A percentile compares a stretch with the other conserved stretches of the same genome.
Evolutionary conservation across 1,140 invertebrate genomes (phyloP).

Genomic region (Bombus pyrosoma): DNA sequence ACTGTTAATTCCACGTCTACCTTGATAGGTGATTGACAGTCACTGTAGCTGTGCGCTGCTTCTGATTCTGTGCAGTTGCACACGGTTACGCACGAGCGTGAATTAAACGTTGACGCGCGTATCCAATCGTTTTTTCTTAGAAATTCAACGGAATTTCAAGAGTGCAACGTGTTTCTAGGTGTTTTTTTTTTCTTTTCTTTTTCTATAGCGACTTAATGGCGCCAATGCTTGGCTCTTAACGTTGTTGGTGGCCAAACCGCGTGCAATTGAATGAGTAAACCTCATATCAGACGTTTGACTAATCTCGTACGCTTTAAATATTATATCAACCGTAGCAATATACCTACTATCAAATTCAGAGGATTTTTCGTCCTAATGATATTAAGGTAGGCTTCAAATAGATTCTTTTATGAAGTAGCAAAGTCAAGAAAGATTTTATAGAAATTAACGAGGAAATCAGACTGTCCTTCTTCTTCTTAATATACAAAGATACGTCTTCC

Average conservation of each 20-base stretch:
- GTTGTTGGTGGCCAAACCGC: neutral
- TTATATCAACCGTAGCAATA: too few relatives aligned
- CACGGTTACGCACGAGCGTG: conserved; percentile 24
- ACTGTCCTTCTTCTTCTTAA: neutral
- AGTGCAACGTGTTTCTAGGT: neutral
- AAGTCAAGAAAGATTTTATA: too few relatives aligned
- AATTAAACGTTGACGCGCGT: conserved; percentile 20
- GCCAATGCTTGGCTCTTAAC: neutral
- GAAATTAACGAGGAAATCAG: too few relatives aligned
- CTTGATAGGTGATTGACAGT: conserved; percentile 25
- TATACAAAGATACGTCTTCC: too few relatives aligned
- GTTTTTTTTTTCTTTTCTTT: too few relatives aligned
- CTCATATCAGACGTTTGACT: neutral
- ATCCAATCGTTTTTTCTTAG: conserved; percentile 9
- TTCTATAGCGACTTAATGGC: conserved; percentile 44
- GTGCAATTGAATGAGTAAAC: neutral
- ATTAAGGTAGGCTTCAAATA: neutral
- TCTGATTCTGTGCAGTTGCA: conserved; percentile 11
- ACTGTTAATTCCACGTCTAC: conserved; percentile 20
- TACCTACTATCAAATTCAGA: neutral
- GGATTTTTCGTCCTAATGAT: neutral
- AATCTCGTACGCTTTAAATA: neutral
- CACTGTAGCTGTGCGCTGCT: neutral
- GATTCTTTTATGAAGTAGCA: too few relatives aligned
- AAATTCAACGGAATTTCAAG: conserved; percentile 29